phyloP scores from a whole-genome alignment of 2,797 vertebrate species.

The Scarus forsteni region DNA sequence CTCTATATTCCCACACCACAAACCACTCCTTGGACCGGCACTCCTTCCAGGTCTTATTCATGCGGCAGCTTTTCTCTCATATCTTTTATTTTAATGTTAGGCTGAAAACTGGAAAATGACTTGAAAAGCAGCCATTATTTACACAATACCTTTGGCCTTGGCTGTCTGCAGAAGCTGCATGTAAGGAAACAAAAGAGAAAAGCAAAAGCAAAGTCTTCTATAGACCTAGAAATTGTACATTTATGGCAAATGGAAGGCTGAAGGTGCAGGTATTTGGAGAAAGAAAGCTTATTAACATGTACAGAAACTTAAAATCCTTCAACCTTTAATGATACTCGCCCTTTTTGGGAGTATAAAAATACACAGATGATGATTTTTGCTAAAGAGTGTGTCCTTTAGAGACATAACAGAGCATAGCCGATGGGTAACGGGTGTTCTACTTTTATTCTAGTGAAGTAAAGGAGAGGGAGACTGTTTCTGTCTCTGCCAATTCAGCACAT shows the following conservation, averaged over 20 bases:
- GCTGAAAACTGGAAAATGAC: slow-evolving; percentile 10
- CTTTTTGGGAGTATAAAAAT: not conserved
- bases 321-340: not conserved
- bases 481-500: too few relatives aligned
- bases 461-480: too few relatives aligned
- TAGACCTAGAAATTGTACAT: not conserved
- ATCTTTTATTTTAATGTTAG: not conserved
- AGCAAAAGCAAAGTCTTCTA: not conserved
- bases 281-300: too few relatives aligned
- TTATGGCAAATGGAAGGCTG: not conserved
- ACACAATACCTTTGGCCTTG: too few relatives aligned
- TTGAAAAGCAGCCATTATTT: not conserved
- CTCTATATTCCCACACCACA: slow-evolving; percentile 31
- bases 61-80: not conserved
- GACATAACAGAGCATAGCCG: too few relatives aligned
- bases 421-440: too few relatives aligned
- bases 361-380: too few relatives aligned
- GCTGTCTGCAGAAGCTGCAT: not conserved
- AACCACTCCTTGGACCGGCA: slow-evolving; percentile 26
- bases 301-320: too few relatives aligned
- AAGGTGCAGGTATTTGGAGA: not conserved
- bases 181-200: not conserved
- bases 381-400: too few relatives aligned
- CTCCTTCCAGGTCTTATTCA: not conserved
- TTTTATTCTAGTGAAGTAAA: too few relatives aligned